Base-by-base conservation (phyloP, 2,113 vertebrate genomes). In the Tychaedon coryphoeus region DNA sequence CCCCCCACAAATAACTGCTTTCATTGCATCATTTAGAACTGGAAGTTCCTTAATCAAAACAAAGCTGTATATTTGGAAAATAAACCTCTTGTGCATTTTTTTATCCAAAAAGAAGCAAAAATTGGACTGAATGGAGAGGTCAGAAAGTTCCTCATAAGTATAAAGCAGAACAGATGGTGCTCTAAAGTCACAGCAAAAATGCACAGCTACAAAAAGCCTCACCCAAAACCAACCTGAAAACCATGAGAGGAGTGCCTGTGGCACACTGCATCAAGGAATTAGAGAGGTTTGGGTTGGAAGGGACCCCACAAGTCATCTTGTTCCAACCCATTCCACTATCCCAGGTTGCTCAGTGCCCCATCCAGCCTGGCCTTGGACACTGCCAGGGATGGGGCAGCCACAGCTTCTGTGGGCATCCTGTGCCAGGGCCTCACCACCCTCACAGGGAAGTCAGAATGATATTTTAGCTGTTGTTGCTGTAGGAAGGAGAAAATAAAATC, bases 261-360 rank as follows among this genome's bases (percentile, higher is more conserved):
- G 8, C 11, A 43, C 8, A 25, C 12, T 19, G 19, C 8, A 53
- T 60, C 28, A 19, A 45, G 16, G 56, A 69, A 86, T n/a, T 61
- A 23, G 33, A 51, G 26, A 19, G 23, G 36, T n/a, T 50, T 66
- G 26, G 15, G 15, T 60, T 66, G 69, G 51, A 66, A 74, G 11
- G 4, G 23, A 38, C 38, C 19, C 10, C 33, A 28, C 43, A 72
- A 57, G 20, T 51, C 14, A 24, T 14, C 40, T 40, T 40, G 40
- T 24, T 51, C 36, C 33, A 58, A 43, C 6, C 18, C 36, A 14
- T 15, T 47, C 20, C 62, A 40, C 25, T 9, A 1, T 0, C 2
- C 24, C 45, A 67, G n/a, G 7, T 1, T 38, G 24, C 45, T 67
- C 53, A 2, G 3, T 54, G 24, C 19, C 19, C 8, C 0, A 0